A percentile compares a stretch with the other conserved stretches of the same genome.
phyloP scores from a whole-genome alignment of 2,113 vertebrate species.

The Phoxinus phoxinus region DNA sequence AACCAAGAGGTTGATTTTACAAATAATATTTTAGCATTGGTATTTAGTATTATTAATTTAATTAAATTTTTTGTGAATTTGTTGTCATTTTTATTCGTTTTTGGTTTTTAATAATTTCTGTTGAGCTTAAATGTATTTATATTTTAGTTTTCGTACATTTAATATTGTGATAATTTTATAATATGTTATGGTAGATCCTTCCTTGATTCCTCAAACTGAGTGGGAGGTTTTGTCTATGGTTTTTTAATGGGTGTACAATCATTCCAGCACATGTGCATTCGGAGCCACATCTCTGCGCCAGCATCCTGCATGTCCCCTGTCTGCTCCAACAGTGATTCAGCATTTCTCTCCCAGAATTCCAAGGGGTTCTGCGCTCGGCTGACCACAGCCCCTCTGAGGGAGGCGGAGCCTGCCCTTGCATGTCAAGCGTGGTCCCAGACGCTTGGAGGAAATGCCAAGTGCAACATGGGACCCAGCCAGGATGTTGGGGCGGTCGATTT shows the following conservation, averaged over 20 bases:
- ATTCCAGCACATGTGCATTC: conserved; percentile 38
- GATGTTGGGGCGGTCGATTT: conserved; percentile 64
- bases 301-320: not conserved
- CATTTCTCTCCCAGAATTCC: conserved; percentile 64
- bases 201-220: conserved; percentile 10
- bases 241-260: conserved; percentile 15
- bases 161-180: too few relatives aligned
- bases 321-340: conserved; percentile 65
- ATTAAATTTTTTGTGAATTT: not conserved
- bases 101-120: not conserved
- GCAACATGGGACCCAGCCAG: conserved; percentile 75
- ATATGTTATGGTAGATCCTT: conserved; percentile 11
- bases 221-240: conserved; percentile 11
- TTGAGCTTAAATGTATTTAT: not conserved
- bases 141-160: not conserved
- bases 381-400: conserved; percentile 60
- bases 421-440: conserved; percentile 75
- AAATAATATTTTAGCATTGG: too few relatives aligned
- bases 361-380: conserved; percentile 60
- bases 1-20: not conserved
- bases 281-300: conserved; percentile 20
- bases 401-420: conserved; percentile 72
- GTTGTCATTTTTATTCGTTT: not conserved
- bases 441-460: conserved; percentile 80
- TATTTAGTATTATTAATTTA: not conserved